These are phyloP conservation scores for Argopecten irradians DNA, from an alignment of 1,140 invertebrate genomes.

Conservation along the genomic window DNA sequence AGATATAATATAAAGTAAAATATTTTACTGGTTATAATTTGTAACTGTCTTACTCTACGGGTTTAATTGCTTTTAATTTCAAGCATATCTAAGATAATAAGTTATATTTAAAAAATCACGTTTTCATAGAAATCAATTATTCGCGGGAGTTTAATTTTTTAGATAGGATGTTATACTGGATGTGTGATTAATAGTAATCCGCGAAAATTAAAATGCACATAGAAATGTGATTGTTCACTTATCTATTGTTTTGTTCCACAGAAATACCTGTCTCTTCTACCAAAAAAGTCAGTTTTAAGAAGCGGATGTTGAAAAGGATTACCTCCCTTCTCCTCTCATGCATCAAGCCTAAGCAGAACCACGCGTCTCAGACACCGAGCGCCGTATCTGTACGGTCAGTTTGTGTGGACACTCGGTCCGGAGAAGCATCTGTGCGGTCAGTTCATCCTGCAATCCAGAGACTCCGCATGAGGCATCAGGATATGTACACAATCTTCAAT, in stretches of 20 bases:
- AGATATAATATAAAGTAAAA: too few relatives aligned
- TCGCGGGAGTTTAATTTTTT: too few relatives aligned
- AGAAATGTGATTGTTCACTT: too few relatives aligned
- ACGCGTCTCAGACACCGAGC: not conserved
- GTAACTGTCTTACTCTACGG: too few relatives aligned
- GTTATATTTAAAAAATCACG: too few relatives aligned
- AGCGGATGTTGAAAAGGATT: not conserved
- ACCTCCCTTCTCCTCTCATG: not conserved
- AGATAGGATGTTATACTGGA: too few relatives aligned
- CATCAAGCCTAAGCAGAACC: not conserved
- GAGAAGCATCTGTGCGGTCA: not conserved
- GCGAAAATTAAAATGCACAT: too few relatives aligned
- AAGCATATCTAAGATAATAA: too few relatives aligned
- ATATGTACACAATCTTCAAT: not conserved
- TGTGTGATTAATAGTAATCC: too few relatives aligned
- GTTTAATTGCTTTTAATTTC: too few relatives aligned
- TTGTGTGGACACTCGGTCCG: not conserved
- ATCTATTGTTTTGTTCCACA: not conserved
- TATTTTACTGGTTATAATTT: too few relatives aligned
- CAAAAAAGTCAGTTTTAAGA: not conserved
- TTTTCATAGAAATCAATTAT: too few relatives aligned
- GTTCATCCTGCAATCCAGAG: not conserved
- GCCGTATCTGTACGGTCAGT: not conserved
- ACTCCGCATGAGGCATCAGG: not conserved
- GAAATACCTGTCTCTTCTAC: not conserved